Evolutionary conservation across 2,888 invertebrate species (phyloP).

Genomic region (Drosophila infuscata): DNA sequence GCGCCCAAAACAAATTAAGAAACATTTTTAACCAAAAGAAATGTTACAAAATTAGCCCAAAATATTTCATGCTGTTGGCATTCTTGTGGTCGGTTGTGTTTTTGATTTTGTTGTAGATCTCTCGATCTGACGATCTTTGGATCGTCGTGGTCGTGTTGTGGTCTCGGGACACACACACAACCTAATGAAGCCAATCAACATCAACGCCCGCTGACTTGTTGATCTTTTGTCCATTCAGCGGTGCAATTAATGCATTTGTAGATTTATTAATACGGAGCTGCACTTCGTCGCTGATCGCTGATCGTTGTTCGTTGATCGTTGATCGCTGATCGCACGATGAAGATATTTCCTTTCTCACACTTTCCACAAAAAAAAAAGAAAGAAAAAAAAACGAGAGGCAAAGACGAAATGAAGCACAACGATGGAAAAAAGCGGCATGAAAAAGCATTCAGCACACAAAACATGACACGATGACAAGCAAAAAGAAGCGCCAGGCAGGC

Average conservation of each 20-base stretch:
- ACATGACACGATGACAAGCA: slow-evolving; percentile 83
- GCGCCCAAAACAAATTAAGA: slow-evolving; percentile 56
- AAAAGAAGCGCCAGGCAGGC: slow-evolving; percentile 75
- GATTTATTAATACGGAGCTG: slow-evolving; percentile 70
- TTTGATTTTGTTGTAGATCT: not conserved
- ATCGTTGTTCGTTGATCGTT: slow-evolving; percentile 58
- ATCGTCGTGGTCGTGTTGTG: slow-evolving; percentile 20
- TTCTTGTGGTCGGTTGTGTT: slow-evolving; percentile 19
- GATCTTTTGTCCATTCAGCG: slow-evolving; percentile 71
- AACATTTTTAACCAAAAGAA: slow-evolving; percentile 55
- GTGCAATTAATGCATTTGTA: slow-evolving; percentile 76
- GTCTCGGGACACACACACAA: slow-evolving; percentile 10
- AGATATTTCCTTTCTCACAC: slow-evolving; percentile 80
- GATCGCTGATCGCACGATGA: slow-evolving; percentile 72
- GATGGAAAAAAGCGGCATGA: slow-evolving; percentile 67
- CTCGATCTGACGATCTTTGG: slow-evolving; percentile 12
- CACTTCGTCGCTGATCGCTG: slow-evolving; percentile 65
- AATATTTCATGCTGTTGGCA: slow-evolving; percentile 37
- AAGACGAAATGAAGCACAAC: slow-evolving; percentile 39
- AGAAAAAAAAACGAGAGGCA: slow-evolving; percentile 11
- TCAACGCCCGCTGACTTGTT: slow-evolving; percentile 78
- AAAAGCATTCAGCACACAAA: slow-evolving; percentile 79
- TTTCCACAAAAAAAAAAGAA: slow-evolving; percentile 67
- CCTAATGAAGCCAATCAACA: slow-evolving; percentile 75
- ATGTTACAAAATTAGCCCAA: slow-evolving; percentile 70